Base-by-base conservation (phyloP, 2,797 vertebrate species). In the Phoeniculus purpureus region DNA sequence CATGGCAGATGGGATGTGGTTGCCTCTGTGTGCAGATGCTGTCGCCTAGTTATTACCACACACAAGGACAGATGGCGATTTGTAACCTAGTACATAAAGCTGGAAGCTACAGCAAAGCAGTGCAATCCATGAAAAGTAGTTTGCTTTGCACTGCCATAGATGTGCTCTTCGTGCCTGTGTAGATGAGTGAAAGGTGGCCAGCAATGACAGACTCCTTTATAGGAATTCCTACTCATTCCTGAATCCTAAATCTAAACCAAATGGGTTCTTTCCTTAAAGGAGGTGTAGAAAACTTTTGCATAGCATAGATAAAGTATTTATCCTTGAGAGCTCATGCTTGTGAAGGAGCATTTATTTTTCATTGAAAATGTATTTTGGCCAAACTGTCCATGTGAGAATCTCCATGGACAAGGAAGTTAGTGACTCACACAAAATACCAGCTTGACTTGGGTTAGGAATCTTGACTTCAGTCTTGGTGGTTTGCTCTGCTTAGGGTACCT, bases 1-100 rank as follows among this genome's bases (percentile, higher is more conserved):
- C 97, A 85, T 66, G 78, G 97, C 98, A 98, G 98, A 98, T 99
- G 98, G 98, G 68, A 98, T 94, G 97, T 97, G 97, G 96, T 96
- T 98, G 98, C 68, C 97, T 97, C 97, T 97, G 91, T 97, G 97
- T 97, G 87, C 97, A 98, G 98, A 98, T 97, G 95, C 97, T 97
- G 95, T 93, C 98, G 96, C 97, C 95, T 95, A 98, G 97, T 98
- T 97, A 98, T 98, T 98, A 98, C 97, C 97, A 97, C 95, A 97
- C 97, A 92, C 97, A 64, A 64, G 96, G 98, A 92, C 98, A 98
- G 98, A 98, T 98, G 98, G 98, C 96, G 96, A 96, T 96, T 97
- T 97, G 97, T 97, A 98, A 97, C 98, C 98, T 92, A 98, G 98
- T 96, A 92, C 97, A 97, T 98, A 98, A 98, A 98, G 97, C 96